Percentiles rank a stretch among this genome's conserved stretches.
Evolutionary conservation across 2,888 invertebrate species (phyloP).

Genomic region (Caradrina clavipalpis): DNA sequence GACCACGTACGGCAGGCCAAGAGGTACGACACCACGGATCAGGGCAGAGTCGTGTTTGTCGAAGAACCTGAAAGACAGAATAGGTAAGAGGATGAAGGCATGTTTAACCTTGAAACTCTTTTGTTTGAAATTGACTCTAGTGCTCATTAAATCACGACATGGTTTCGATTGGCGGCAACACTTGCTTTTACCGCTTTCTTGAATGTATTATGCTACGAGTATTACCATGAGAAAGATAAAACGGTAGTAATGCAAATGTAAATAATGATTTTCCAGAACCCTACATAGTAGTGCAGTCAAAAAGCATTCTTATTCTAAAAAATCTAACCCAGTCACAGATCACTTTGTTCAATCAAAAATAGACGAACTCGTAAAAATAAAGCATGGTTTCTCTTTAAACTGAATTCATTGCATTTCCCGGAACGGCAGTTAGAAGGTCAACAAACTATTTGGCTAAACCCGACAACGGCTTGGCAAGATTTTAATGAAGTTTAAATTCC

Average conservation of each 20-base stretch:
- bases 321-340: too few relatives aligned
- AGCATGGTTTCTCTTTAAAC: conserved; percentile 19
- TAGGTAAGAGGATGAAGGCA: conserved; percentile 70
- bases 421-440: conserved; percentile 57
- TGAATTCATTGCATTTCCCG: conserved; percentile 10
- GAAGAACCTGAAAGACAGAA: conserved; percentile 79
- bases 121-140: conserved; percentile 1
- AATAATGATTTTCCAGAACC: not conserved
- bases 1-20: conserved; percentile 78
- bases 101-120: not conserved
- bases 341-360: not conserved
- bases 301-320: not conserved
- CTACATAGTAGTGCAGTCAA: not conserved
- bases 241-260: not conserved
- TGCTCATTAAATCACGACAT: conserved; percentile 24
- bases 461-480: conserved; percentile 64
- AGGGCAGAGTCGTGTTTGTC: conserved; percentile 80
- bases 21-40: conserved; percentile 74
- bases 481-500: conserved; percentile 62
- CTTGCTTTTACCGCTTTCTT: conserved; percentile 12
- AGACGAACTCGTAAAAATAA: conserved; percentile 25
- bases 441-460: conserved; percentile 58
- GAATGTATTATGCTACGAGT: not conserved
- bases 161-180: conserved; percentile 2
- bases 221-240: not conserved